These are phyloP conservation scores for Mormyrus iriodes DNA, from an alignment of 2,113 vertebrate species.

Conservation along the genomic window DNA sequence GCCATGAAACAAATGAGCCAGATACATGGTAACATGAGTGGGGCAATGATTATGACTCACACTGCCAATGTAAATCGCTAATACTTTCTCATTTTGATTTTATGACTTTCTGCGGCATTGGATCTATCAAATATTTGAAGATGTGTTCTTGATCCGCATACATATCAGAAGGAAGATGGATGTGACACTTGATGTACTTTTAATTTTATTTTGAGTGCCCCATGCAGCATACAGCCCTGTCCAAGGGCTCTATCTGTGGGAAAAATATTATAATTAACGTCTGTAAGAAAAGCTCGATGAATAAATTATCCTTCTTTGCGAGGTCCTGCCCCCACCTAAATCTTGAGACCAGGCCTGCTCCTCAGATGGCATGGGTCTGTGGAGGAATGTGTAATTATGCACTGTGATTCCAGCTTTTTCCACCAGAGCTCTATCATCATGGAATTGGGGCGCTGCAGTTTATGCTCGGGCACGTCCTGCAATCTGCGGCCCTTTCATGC, in stretches of 20 bases:
- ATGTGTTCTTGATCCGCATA: not conserved
- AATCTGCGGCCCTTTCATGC: slow-evolving; percentile 65
- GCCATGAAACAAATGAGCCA: not conserved
- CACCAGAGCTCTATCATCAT: slow-evolving; percentile 70
- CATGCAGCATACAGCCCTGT: not conserved
- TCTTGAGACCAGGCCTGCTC: slow-evolving; percentile 63
- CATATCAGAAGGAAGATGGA: not conserved
- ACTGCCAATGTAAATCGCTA: not conserved
- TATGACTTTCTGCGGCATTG: not conserved
- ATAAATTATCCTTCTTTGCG: slow-evolving; percentile 49
- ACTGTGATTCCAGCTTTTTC: slow-evolving; percentile 65
- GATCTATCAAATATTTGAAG: not conserved
- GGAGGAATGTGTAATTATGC: slow-evolving; percentile 73
- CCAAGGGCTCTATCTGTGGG: not conserved
- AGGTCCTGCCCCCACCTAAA: slow-evolving; percentile 32
- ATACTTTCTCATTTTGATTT: slow-evolving; percentile 1
- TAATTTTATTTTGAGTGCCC: not conserved
- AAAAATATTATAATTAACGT: slow-evolving; percentile 1
- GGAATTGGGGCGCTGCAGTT: slow-evolving; percentile 61
- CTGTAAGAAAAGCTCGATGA: slow-evolving; percentile 43
- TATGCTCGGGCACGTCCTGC: slow-evolving; percentile 69
- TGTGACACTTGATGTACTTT: not conserved
- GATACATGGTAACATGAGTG: not conserved
- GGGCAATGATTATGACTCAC: not conserved
- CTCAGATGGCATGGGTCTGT: slow-evolving; percentile 66